Conservation (phyloP, 2,888 invertebrate genomes). For the Ormia ochracea region DNA sequence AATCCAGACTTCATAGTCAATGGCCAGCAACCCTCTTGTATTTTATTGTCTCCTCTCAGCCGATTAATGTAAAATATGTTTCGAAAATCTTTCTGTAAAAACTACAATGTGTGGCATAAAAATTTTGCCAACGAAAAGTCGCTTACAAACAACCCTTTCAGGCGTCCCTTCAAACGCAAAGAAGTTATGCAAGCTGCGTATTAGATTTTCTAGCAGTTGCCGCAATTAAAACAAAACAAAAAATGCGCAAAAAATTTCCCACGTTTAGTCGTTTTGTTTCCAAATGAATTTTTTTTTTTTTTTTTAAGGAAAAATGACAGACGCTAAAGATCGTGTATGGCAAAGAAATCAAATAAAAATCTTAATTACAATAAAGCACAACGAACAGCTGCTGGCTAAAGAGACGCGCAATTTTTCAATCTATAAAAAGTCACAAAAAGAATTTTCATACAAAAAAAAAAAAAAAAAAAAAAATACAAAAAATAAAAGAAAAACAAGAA, state of each 20-base stretch:
- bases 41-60: no score
- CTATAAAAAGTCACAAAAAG: slow-evolving; percentile 26
- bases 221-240: not conserved
- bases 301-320: slow-evolving; percentile 26
- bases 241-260: slow-evolving; percentile 47
- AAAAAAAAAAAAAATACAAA: no score
- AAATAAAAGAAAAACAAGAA: no score
- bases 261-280: slow-evolving; percentile 20
- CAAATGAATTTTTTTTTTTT: not conserved
- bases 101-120: not conserved
- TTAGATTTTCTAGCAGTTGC: slow-evolving; percentile 53
- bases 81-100: not conserved
- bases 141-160: slow-evolving; percentile 34
- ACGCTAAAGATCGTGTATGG: not conserved
- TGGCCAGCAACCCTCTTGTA: no score
- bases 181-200: slow-evolving; percentile 42
- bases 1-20: no score
- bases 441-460: slow-evolving; percentile 18
- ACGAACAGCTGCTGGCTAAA: slow-evolving; percentile 27
- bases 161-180: not conserved
- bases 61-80: no score
- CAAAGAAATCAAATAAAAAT: slow-evolving; percentile 11
- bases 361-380: slow-evolving; percentile 41
- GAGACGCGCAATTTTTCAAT: slow-evolving; percentile 38
- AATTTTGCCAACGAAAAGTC: not conserved